A percentile compares a stretch with the other conserved stretches of the same genome.
Conservation (phyloP, 2,888 invertebrate species). For the Sinotaia quadrata region DNA sequence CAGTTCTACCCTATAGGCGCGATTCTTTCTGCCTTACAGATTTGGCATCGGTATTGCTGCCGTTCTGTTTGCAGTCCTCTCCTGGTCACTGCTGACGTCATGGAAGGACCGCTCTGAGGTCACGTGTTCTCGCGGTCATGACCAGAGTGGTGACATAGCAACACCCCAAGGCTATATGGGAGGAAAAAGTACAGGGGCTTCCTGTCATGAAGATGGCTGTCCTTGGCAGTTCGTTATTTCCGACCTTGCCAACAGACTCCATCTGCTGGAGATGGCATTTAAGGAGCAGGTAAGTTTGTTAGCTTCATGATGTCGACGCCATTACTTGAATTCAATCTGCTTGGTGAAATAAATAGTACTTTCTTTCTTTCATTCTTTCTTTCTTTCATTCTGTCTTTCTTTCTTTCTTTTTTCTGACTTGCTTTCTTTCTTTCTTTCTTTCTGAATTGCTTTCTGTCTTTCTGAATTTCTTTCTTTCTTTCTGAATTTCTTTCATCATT, state of each 20-base stretch:
- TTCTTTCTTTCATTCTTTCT: too few relatives aligned
- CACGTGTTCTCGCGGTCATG: neutral
- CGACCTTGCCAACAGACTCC: conserved; percentile 56
- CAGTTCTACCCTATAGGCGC: too few relatives aligned
- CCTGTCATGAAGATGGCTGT: conserved; percentile 32
- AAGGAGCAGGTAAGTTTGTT: conserved; percentile 53
- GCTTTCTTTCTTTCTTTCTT: too few relatives aligned
- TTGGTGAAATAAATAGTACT: too few relatives aligned
- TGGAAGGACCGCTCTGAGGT: neutral
- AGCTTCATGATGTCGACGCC: neutral
- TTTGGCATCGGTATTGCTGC: conserved; percentile 16
- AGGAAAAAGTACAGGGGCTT: neutral
- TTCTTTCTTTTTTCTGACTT: too few relatives aligned
- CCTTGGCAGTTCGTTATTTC: conserved; percentile 53
- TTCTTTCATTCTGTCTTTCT: too few relatives aligned
- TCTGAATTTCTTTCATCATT: too few relatives aligned
- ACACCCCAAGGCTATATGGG: neutral
- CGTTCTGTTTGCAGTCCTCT: neutral
- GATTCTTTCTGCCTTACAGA: neutral
- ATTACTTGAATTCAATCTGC: neutral
- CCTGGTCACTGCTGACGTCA: conserved; percentile 25
- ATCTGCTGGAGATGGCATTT: conserved; percentile 59
- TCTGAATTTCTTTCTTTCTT: too few relatives aligned
- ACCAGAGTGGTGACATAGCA: neutral
- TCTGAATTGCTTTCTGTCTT: too few relatives aligned